Percentiles rank a stretch among this genome's conserved stretches.
These are phyloP conservation scores for Lepidocolaptes lacrymiger DNA, from an alignment of 2,797 vertebrate genomes.

Conservation along the genomic window DNA sequence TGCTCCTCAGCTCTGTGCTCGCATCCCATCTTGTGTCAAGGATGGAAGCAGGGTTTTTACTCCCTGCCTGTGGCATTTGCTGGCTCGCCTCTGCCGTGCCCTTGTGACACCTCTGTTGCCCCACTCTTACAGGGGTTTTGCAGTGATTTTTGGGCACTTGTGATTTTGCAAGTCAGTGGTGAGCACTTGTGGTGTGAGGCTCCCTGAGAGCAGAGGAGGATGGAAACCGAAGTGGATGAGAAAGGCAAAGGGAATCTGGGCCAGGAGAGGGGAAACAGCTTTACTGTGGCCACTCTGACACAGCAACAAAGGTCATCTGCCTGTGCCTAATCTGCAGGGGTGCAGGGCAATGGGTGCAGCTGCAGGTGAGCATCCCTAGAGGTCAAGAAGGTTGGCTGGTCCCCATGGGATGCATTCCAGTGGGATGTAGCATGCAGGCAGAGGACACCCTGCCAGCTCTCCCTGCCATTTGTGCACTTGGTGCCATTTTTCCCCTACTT, in stretches of 20 bases:
- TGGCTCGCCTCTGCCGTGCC: not conserved
- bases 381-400: not conserved
- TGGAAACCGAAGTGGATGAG: not conserved
- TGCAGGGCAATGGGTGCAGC: not conserved
- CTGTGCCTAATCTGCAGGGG: not conserved
- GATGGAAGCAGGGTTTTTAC: not conserved
- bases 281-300: accelerated
- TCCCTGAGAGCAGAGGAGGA: not conserved
- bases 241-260: not conserved
- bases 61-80: not conserved
- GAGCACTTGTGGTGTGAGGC: not conserved
- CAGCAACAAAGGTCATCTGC: not conserved
- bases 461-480: not conserved
- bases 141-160: too few relatives aligned
- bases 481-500: accelerated
- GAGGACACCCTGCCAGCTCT: not conserved
- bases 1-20: not conserved
- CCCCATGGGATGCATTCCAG: accelerated
- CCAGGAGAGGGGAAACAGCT: not conserved
- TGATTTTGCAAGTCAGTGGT: not conserved
- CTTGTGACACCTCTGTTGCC: not conserved
- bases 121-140: not conserved
- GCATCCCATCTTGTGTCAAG: accelerated
- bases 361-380: not conserved
- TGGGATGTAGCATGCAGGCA: not conserved